Conservation (phyloP, 1,140 invertebrate genomes). For the Apis laboriosa region DNA sequence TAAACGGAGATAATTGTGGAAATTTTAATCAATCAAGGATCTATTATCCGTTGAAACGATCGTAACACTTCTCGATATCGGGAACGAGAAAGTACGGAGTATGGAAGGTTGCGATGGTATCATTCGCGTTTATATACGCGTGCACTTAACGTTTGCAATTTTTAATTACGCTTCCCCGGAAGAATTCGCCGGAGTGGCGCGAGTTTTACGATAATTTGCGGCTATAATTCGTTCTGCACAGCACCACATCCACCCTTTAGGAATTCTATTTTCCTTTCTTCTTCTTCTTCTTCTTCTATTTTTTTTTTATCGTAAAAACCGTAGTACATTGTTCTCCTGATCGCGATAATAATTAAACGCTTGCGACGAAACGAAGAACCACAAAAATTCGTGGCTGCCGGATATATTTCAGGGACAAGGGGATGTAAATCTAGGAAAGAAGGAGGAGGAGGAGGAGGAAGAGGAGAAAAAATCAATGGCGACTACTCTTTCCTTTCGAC, state of each 20-base stretch:
- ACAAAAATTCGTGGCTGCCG: background rate
- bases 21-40: slow-evolving; percentile 10
- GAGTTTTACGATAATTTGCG: slow-evolving; percentile 44
- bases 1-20: background rate
- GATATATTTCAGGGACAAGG: no score
- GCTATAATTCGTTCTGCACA: slow-evolving; percentile 22
- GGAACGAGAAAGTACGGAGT: background rate
- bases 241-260: background rate
- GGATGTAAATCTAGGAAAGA: background rate
- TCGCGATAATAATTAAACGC: slow-evolving; percentile 31
- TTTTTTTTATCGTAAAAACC: background rate
- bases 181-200: background rate
- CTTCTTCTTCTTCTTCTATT: background rate
- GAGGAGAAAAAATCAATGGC: background rate
- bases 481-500: background rate
- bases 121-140: slow-evolving; percentile 34
- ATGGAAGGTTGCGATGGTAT: background rate
- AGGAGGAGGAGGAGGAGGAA: background rate
- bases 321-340: background rate
- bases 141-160: slow-evolving; percentile 49
- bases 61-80: slow-evolving; percentile 6
- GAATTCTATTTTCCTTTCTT: background rate
- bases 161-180: slow-evolving; percentile 25
- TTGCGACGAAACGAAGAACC: background rate
- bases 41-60: slow-evolving; percentile 5